A percentile compares a stretch with the other conserved stretches of the same genome.
These are phyloP conservation scores for Alentia gelatinosa DNA, from an alignment of 2,888 invertebrate genomes.

Conservation along the genomic window DNA sequence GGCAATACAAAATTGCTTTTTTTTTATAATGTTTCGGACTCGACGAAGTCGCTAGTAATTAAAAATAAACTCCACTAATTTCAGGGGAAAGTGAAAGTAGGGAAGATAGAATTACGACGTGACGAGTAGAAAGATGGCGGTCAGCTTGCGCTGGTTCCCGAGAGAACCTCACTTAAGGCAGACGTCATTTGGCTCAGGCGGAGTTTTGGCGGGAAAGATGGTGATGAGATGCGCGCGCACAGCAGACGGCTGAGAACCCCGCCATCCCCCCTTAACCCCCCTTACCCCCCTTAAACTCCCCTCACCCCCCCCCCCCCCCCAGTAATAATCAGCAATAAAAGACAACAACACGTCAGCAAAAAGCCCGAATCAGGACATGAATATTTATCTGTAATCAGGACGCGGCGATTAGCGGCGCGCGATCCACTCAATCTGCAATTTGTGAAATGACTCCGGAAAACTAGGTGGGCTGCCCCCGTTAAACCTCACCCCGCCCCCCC, in stretches of 20 bases:
- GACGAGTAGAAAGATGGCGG: too few species aligned
- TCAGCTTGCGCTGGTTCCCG: too few species aligned
- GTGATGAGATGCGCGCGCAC: slow-evolving; percentile 13
- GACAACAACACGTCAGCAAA: not conserved
- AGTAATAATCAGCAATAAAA: not conserved
- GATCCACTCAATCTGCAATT: slow-evolving; percentile 18
- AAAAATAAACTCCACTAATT: too few species aligned
- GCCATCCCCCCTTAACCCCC: too few species aligned
- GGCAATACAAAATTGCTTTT: too few species aligned
- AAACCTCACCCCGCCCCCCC: not conserved
- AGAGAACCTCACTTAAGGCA: too few species aligned
- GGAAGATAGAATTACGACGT: too few species aligned
- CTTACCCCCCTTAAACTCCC: too few species aligned
- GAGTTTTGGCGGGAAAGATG: not conserved
- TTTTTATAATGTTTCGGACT: too few species aligned
- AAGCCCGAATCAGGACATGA: slow-evolving; percentile 6
- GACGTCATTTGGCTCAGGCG: not conserved
- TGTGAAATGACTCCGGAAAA: slow-evolving; percentile 27
- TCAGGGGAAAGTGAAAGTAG: too few species aligned
- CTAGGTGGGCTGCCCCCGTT: slow-evolving; percentile 19
- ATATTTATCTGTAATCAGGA: slow-evolving; percentile 25
- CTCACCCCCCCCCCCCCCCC: not conserved
- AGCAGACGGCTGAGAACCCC: not conserved
- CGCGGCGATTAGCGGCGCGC: not conserved
- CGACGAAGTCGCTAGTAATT: too few species aligned